A percentile compares a stretch with the other conserved stretches of the same genome.
These are phyloP conservation scores for Diaprepes abbreviatus DNA, from an alignment of 2,888 invertebrate species.

Conservation along the genomic window DNA sequence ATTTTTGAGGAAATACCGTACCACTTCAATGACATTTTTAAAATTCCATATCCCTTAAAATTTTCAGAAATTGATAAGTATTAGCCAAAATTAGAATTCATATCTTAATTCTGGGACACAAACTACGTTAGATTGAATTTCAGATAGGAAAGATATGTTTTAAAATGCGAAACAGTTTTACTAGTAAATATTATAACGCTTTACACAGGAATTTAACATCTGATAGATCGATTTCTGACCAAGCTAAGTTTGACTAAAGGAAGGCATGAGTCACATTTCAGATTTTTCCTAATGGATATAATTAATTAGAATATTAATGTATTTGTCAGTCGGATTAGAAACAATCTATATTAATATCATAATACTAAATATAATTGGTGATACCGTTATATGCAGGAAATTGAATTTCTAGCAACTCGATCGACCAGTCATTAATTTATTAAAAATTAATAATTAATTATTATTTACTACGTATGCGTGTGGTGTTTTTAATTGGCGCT, in stretches of 20 bases:
- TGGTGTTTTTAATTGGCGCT: neutral
- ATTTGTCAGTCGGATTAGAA: neutral
- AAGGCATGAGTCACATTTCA: neutral
- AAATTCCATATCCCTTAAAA: too few relatives aligned
- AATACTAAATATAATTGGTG: conserved; percentile 10
- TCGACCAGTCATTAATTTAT: conserved; percentile 7
- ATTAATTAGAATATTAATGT: neutral
- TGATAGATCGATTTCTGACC: neutral
- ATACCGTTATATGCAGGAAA: conserved; percentile 17
- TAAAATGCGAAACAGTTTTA: too few relatives aligned
- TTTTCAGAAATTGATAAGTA: too few relatives aligned
- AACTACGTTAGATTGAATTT: too few relatives aligned
- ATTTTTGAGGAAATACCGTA: too few relatives aligned
- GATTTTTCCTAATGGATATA: neutral
- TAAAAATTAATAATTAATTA: conserved; percentile 10
- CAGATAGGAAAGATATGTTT: too few relatives aligned
- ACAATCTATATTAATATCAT: neutral
- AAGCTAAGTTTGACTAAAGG: neutral
- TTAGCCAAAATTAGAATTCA: too few relatives aligned
- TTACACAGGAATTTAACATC: too few relatives aligned
- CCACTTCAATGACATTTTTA: too few relatives aligned
- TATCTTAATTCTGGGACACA: too few relatives aligned
- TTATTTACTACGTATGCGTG: conserved; percentile 1
- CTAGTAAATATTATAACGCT: too few relatives aligned
- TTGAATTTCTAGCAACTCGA: conserved; percentile 3